Evolutionary conservation across 2,888 invertebrate species (phyloP).

Genomic region (Odontothrips loti): DNA sequence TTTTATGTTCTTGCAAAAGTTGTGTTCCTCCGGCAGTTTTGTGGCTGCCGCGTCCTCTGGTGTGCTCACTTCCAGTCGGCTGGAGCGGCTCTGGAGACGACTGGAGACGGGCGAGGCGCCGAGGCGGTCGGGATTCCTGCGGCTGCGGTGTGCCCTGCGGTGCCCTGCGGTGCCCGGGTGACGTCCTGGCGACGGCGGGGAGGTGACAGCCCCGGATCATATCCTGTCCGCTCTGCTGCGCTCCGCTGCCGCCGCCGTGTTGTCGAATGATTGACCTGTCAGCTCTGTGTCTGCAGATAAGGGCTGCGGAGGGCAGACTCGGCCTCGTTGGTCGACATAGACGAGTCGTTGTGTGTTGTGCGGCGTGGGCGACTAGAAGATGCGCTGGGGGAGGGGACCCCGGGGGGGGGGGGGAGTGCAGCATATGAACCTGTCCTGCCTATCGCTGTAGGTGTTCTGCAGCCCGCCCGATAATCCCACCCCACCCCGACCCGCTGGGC

Average conservation of each 20-base stretch:
- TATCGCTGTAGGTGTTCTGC: too few species aligned
- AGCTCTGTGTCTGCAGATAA: too few species aligned
- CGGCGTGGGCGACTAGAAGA: too few species aligned
- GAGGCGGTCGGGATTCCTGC: neutral
- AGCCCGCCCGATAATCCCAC: too few species aligned
- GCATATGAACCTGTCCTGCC: too few species aligned
- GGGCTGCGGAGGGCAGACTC: too few species aligned
- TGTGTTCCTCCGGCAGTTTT: neutral
- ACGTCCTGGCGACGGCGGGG: neutral
- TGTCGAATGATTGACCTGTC: too few species aligned
- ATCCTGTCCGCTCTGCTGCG: neutral
- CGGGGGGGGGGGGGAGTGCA: too few species aligned
- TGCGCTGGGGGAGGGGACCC: too few species aligned
- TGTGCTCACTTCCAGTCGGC: constrained; percentile 3
- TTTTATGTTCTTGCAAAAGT: neutral
- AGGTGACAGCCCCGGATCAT: neutral
- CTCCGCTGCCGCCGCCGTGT: neutral
- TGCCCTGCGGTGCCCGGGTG: neutral
- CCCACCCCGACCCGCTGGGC: too few species aligned
- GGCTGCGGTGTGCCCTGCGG: neutral
- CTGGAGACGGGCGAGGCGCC: neutral
- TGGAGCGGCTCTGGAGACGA: neutral
- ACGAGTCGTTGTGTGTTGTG: too few species aligned
- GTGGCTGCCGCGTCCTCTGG: neutral
- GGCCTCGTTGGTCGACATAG: too few species aligned